Conservation (phyloP, 2,888 invertebrate genomes). For the Leucophora obtusa region DNA sequence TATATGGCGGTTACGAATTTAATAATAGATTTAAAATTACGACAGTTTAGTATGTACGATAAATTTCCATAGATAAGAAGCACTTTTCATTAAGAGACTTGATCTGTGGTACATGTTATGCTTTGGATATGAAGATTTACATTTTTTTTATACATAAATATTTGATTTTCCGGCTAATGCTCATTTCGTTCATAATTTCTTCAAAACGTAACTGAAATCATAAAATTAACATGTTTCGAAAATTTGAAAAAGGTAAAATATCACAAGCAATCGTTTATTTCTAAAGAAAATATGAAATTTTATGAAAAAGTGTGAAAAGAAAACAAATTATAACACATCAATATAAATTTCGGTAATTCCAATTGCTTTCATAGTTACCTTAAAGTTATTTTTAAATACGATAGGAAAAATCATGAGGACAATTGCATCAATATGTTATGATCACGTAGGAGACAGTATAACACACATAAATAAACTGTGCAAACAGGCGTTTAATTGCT, state of each 20-base stretch:
- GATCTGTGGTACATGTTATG: too few species aligned
- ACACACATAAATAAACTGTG: not conserved
- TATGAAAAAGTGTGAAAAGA: not conserved
- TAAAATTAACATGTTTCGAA: too few species aligned
- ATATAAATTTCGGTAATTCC: not conserved
- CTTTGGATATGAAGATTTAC: not conserved
- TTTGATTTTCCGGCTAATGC: too few species aligned
- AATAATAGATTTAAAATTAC: constrained; percentile 53
- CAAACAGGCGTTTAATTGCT: constrained; percentile 37
- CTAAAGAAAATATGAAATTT: not conserved
- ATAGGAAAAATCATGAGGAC: not conserved
- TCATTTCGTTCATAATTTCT: too few species aligned
- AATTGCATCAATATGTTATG: not conserved
- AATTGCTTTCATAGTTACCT: constrained; percentile 3
- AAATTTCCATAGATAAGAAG: not conserved
- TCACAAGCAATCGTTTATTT: too few species aligned
- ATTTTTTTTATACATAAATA: not conserved
- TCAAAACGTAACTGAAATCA: too few species aligned
- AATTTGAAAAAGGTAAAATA: too few species aligned
- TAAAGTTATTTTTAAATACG: not conserved
- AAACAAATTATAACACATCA: not conserved
- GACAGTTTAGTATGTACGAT: constrained; percentile 23
- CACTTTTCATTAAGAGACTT: not conserved
- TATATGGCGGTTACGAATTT: constrained; percentile 30
- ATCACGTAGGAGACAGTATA: constrained; percentile 8